These are phyloP conservation scores for Megaceryle torquata DNA, from an alignment of 2,113 vertebrate species.

Conservation along the genomic window DNA sequence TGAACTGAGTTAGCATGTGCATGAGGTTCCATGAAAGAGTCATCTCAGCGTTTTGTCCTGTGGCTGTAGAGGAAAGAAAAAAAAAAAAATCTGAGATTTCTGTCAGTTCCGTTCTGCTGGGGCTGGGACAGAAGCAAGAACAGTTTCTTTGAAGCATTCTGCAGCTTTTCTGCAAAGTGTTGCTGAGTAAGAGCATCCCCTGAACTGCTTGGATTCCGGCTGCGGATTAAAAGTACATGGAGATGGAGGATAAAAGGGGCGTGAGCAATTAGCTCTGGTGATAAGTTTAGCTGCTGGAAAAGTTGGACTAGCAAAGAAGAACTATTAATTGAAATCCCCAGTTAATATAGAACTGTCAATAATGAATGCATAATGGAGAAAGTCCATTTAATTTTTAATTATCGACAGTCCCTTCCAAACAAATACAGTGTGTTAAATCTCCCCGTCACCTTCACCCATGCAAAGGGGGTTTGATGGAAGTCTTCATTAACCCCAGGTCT, in stretches of 20 bases:
- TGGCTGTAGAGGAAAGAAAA: background rate
- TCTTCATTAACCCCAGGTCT: conserved; percentile 22
- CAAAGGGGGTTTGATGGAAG: background rate
- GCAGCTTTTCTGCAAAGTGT: background rate
- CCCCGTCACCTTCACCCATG: background rate
- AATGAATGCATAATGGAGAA: conserved; percentile 15
- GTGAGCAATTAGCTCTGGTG: background rate
- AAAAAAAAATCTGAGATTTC: background rate
- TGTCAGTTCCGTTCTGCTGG: background rate
- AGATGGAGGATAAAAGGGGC: background rate
- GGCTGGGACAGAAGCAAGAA: background rate
- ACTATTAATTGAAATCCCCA: conserved; percentile 8
- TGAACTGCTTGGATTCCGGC: background rate
- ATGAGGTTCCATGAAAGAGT: background rate
- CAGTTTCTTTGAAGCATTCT: background rate
- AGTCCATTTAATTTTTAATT: conserved; percentile 42
- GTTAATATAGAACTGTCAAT: background rate
- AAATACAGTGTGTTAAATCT: background rate
- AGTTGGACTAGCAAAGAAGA: background rate
- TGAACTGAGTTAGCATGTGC: background rate
- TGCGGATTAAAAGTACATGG: background rate
- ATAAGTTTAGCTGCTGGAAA: background rate
- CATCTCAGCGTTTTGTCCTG: background rate
- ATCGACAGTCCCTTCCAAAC: background rate
- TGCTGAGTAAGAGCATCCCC: background rate